These are phyloP conservation scores for Hipparchia sbordonii DNA, from an alignment of 2,888 invertebrate genomes.

Conservation along the genomic window DNA sequence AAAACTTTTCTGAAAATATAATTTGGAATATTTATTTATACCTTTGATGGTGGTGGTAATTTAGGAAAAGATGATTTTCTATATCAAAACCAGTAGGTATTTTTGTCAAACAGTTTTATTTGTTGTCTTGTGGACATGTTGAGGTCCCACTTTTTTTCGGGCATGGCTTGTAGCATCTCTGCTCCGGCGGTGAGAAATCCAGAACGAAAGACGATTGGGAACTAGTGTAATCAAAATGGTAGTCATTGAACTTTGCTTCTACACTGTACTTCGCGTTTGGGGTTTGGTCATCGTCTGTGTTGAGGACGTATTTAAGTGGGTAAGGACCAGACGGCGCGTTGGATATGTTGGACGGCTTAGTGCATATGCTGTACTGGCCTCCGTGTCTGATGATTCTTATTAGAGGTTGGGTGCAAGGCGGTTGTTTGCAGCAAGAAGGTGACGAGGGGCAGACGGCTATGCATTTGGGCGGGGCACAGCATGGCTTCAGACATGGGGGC, in stretches of 20 bases:
- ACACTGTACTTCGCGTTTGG: constrained; percentile 60
- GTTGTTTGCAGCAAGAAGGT: constrained; percentile 52
- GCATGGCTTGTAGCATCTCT: constrained; percentile 60
- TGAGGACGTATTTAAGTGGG: constrained; percentile 73
- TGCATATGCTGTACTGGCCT: constrained; percentile 71
- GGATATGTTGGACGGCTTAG: constrained; percentile 67
- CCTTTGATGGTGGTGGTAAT: neutral
- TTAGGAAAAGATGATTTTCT: neutral
- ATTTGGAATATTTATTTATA: neutral
- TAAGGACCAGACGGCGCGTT: constrained; percentile 71
- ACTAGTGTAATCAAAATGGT: constrained; percentile 73
- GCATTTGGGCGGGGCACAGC: constrained; percentile 54
- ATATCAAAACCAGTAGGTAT: neutral
- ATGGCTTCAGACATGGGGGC: constrained; percentile 53
- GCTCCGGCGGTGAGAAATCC: constrained; percentile 72
- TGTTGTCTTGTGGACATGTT: constrained; percentile 41
- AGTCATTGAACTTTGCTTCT: constrained; percentile 75
- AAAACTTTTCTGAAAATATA: no score
- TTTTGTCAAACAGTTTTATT: neutral
- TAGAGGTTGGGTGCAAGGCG: constrained; percentile 53
- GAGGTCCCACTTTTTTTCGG: constrained; percentile 58
- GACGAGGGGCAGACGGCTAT: constrained; percentile 55
- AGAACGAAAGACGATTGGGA: constrained; percentile 72
- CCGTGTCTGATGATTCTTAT: constrained; percentile 68
- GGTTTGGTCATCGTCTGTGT: constrained; percentile 47